Evolutionary conservation across 2,113 vertebrate species (phyloP).

Genomic region (Cercopithecus mona): DNA sequence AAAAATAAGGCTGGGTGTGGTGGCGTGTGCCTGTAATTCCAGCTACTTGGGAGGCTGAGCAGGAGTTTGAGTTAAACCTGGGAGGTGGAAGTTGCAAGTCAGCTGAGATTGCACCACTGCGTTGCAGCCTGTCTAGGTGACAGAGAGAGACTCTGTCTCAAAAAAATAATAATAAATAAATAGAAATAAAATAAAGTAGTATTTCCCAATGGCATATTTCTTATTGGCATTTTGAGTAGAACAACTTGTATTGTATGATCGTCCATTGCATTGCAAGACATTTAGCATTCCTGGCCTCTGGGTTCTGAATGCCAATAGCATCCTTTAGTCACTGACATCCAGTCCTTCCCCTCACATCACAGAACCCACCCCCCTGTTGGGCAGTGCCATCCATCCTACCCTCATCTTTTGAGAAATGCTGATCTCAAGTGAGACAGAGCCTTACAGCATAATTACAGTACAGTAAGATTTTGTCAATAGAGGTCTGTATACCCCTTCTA

Average conservation of each 20-base stretch:
- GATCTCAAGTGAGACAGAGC: not conserved
- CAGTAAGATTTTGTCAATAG: not conserved
- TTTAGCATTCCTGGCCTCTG: not conserved
- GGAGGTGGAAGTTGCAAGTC: no score
- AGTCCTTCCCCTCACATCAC: not conserved
- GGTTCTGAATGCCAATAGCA: not conserved
- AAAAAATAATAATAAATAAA: no score
- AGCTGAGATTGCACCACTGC: no score
- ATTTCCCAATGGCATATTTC: not conserved
- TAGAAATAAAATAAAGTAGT: no score
- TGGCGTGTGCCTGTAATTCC: no score
- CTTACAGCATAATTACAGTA: not conserved
- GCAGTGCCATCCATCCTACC: not conserved
- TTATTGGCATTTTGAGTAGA: slow-evolving; percentile 1
- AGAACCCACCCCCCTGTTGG: not conserved
- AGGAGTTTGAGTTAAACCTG: no score
- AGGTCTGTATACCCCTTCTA: not conserved
- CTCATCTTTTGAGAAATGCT: not conserved
- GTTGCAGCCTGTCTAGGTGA: no score
- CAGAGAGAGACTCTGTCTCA: no score
- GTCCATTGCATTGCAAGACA: not conserved
- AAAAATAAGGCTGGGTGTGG: no score
- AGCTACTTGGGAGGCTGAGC: no score
- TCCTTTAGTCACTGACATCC: not conserved
- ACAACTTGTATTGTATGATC: not conserved